Conservation (phyloP, 2,888 invertebrate species). For the Scrobipalpa atriplicella region DNA sequence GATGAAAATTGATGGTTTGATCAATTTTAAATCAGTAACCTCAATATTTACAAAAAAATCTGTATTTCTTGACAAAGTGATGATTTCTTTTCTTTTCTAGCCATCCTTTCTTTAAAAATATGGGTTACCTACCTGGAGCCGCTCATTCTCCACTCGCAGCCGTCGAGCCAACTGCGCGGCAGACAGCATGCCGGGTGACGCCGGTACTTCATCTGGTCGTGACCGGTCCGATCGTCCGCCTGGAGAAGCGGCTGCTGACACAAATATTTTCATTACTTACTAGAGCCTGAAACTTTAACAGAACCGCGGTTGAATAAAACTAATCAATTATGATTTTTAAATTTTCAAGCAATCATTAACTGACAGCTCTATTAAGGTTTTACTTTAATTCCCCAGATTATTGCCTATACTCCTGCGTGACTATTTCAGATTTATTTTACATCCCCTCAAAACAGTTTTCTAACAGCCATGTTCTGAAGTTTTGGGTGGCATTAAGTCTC, state of each 20-base stretch:
- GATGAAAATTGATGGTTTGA: too few relatives aligned
- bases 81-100: too few relatives aligned
- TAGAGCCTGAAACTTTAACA: too few relatives aligned
- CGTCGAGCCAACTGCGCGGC: constrained; percentile 84
- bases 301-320: too few relatives aligned
- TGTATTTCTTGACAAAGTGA: too few relatives aligned
- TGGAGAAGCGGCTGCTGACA: constrained; percentile 69
- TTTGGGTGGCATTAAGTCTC: constrained; percentile 32
- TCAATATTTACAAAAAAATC: too few relatives aligned
- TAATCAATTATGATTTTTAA: too few relatives aligned
- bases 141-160: constrained; percentile 89
- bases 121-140: constrained; percentile 76
- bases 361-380: neutral
- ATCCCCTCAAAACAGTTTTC: neutral
- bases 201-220: constrained; percentile 74
- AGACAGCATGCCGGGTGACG: constrained; percentile 80
- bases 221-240: constrained; percentile 75
- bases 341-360: neutral
- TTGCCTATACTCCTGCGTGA: neutral
- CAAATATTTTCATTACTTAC: too few relatives aligned
- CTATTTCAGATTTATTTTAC: constrained; percentile 10
- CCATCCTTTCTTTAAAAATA: too few relatives aligned
- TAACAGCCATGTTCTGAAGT: neutral
- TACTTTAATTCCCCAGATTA: neutral
- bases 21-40: too few relatives aligned